A percentile compares a stretch with the other conserved stretches of the same genome.
Conservation (phyloP, 2,113 vertebrate species). For the Eurypyga helias region DNA sequence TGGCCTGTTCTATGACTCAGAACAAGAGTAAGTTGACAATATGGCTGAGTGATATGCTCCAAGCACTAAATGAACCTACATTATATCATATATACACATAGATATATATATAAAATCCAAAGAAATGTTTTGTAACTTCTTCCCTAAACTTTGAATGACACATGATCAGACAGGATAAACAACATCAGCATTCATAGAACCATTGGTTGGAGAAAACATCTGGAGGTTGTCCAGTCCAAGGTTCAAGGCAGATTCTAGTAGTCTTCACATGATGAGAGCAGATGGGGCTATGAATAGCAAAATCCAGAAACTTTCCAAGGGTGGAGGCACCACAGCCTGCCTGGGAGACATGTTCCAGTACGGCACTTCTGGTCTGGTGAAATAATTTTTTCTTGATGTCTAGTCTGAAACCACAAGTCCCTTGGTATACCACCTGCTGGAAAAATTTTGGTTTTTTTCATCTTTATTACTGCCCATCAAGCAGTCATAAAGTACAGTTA, state of each 20-base stretch:
- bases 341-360: not conserved
- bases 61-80: not conserved
- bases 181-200: not conserved
- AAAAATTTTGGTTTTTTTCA: not conserved
- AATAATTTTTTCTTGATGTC: not conserved
- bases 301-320: accelerated
- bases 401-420: not conserved
- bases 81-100: not conserved
- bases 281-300: not conserved
- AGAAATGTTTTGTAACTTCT: no score
- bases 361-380: accelerated
- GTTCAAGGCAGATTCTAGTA: not conserved
- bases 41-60: not conserved
- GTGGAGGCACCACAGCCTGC: not conserved
- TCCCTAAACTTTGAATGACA: not conserved
- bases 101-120: not conserved
- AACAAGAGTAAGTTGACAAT: not conserved
- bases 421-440: accelerated
- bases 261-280: not conserved
- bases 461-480: accelerated
- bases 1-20: not conserved
- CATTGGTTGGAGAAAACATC: not conserved
- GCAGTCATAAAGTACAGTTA: not conserved
- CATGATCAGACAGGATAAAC: not conserved
- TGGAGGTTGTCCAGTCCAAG: not conserved